These are phyloP conservation scores for Percopsis transmontana DNA, from an alignment of 2,113 vertebrate species.

Conservation along the genomic window DNA sequence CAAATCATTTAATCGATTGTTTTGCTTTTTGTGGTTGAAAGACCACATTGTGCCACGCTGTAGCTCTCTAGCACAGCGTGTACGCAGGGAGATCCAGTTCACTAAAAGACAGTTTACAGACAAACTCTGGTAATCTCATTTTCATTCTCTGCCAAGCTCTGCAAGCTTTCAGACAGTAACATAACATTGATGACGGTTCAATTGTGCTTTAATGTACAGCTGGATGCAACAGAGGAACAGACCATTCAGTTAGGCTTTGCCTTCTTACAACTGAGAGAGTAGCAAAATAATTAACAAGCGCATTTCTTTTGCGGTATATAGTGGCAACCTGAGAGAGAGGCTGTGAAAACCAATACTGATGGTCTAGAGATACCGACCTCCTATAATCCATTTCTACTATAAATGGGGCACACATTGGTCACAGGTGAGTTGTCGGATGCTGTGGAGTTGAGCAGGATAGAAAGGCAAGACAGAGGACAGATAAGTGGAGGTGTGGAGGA, in stretches of 20 bases:
- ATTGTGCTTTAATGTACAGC: constrained; percentile 7
- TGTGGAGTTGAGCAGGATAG: neutral
- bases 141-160: constrained; percentile 6
- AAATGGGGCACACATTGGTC: too few species aligned
- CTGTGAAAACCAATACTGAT: constrained; percentile 10
- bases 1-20: constrained; percentile 21
- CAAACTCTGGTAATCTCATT: constrained; percentile 26
- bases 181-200: constrained; percentile 16
- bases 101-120: constrained; percentile 24
- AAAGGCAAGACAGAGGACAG: neutral
- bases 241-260: neutral
- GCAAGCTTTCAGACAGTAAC: constrained; percentile 20
- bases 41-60: constrained; percentile 25
- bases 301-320: neutral
- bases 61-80: constrained; percentile 17
- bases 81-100: constrained; percentile 29
- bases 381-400: neutral
- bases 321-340: constrained; percentile 4
- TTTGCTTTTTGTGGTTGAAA: constrained; percentile 16
- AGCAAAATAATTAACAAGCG: neutral
- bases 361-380: neutral
- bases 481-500: neutral
- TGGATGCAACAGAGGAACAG: neutral
- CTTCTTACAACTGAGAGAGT: constrained; percentile 13
- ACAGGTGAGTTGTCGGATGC: constrained; percentile 3